phyloP scores from a whole-genome alignment of 2,888 invertebrate species.

The Andrena marginata region DNA sequence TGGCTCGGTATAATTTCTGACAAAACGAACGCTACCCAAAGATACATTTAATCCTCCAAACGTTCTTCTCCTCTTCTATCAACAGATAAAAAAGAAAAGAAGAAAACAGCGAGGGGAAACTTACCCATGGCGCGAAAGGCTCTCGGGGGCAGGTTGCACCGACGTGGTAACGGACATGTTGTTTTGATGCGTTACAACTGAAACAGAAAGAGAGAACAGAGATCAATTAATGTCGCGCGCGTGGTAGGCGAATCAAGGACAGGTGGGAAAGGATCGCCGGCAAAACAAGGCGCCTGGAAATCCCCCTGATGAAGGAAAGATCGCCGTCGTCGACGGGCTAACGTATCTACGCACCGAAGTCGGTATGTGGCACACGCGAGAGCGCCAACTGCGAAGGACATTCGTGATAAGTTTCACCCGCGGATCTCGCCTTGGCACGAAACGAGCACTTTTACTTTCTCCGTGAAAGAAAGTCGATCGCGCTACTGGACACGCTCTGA shows the following conservation, averaged over 20 bases:
- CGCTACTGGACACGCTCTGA: conserved; percentile 32
- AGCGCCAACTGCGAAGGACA: conserved; percentile 61
- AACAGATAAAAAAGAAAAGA: not conserved
- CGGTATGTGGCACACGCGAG: conserved; percentile 23
- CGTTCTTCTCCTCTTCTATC: not conserved
- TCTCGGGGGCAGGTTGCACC: conserved; percentile 78
- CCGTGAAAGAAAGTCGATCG: conserved; percentile 65
- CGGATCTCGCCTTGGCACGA: conserved; percentile 69
- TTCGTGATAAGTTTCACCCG: conserved; percentile 59
- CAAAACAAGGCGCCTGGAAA: conserved; percentile 26
- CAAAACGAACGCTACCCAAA: too few species aligned
- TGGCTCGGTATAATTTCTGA: too few species aligned
- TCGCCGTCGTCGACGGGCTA: not conserved
- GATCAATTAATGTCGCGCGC: conserved; percentile 7
- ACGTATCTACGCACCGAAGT: too few species aligned
- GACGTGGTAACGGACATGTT: conserved; percentile 82
- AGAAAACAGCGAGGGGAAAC: conserved; percentile 43
- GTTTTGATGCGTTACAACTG: conserved; percentile 74
- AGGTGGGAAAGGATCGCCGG: not conserved
- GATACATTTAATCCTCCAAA: too few species aligned
- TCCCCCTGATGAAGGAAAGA: conserved; percentile 12
- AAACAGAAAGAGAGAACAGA: conserved; percentile 66
- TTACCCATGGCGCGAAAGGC: conserved; percentile 82
- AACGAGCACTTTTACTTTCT: conserved; percentile 77
- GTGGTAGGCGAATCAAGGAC: not conserved